phyloP scores from a whole-genome alignment of 2,797 vertebrate genomes.

The Hoplostethus atlanticus region DNA sequence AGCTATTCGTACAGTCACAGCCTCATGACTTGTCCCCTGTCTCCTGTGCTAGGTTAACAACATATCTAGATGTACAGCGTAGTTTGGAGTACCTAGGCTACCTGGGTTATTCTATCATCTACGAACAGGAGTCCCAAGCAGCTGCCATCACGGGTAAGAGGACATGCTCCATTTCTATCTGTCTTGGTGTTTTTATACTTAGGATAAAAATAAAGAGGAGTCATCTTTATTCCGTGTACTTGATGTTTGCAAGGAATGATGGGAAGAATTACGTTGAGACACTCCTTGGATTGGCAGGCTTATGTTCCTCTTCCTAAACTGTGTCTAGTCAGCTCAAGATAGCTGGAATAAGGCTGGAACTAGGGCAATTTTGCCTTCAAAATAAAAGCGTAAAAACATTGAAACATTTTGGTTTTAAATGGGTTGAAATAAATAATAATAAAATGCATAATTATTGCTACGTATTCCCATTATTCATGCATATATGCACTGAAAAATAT shows the following conservation, averaged over 20 bases:
- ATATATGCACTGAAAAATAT: not conserved
- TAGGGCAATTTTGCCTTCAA: too few relatives aligned
- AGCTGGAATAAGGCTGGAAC: too few relatives aligned
- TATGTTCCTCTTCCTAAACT: too few relatives aligned
- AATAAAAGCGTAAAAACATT: too few relatives aligned
- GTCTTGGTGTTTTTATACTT: not conserved
- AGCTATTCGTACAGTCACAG: not conserved
- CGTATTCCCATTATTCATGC: not conserved
- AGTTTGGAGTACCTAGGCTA: constrained; percentile 98
- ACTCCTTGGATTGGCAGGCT: too few relatives aligned
- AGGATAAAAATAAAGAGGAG: too few relatives aligned
- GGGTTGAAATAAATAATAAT: not conserved
- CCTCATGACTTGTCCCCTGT: constrained; percentile 19
- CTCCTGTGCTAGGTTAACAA: constrained; percentile 88
- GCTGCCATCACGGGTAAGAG: constrained; percentile 93
- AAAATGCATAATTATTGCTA: not conserved
- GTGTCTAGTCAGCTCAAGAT: too few relatives aligned
- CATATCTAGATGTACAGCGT: constrained; percentile 96
- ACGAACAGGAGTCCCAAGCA: constrained; percentile 97
- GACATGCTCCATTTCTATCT: not conserved
- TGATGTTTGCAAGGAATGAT: too few relatives aligned
- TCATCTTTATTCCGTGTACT: too few relatives aligned
- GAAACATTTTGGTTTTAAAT: too few relatives aligned
- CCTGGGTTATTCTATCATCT: constrained; percentile 96
- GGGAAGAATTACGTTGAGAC: too few relatives aligned